Evolutionary conservation across 2,797 vertebrate species (phyloP).

Genomic region (Arnoldichthys spilopterus): DNA sequence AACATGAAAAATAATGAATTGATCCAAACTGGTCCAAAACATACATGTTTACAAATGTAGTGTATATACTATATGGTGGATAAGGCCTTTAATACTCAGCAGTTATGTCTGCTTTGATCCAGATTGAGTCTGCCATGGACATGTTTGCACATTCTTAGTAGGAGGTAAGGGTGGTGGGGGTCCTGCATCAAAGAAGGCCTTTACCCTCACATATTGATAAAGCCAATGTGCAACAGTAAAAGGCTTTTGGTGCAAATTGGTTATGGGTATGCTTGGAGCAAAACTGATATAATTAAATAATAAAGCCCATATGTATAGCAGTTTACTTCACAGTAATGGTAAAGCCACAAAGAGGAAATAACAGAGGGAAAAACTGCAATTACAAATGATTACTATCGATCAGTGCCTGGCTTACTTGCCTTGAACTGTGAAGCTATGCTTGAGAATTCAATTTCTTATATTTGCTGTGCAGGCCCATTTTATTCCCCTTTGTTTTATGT

Average conservation of each 20-base stretch:
- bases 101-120: neutral
- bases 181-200: neutral
- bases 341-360: conserved; percentile 28
- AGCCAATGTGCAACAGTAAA: neutral
- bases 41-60: too few species aligned
- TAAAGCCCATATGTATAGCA: conserved; percentile 3
- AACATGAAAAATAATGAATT: too few species aligned
- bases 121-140: neutral
- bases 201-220: neutral
- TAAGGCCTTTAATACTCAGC: neutral
- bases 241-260: neutral
- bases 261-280: neutral
- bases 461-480: conserved; percentile 40
- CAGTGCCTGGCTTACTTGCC: conserved; percentile 17
- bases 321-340: conserved; percentile 5
- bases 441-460: conserved; percentile 33
- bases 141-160: neutral
- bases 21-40: too few species aligned
- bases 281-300: conserved; percentile 1
- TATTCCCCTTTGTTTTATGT: conserved; percentile 48
- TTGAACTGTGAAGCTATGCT: conserved; percentile 16
- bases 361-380: conserved; percentile 28
- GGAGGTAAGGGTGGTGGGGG: neutral
- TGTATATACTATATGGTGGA: too few species aligned
- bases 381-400: conserved; percentile 40